phyloP scores from a whole-genome alignment of 2,113 vertebrate genomes.

The Salvelinus alpinus region DNA sequence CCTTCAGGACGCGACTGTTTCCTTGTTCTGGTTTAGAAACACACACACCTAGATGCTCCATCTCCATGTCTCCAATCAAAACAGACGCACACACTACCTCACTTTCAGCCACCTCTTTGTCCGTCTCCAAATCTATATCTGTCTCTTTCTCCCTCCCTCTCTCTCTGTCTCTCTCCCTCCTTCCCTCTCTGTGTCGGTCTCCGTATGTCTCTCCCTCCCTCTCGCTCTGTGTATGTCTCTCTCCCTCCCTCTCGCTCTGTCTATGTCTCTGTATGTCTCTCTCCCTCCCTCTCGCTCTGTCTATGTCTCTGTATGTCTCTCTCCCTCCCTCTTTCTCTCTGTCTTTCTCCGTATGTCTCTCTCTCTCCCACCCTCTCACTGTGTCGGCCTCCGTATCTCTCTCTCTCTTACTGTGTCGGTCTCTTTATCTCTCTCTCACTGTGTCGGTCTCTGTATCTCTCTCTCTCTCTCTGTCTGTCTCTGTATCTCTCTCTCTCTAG shows the following conservation, averaged over 20 bases:
- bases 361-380: neutral
- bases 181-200: neutral
- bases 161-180: neutral
- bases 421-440: neutral
- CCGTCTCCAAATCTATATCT: neutral
- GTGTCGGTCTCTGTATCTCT: neutral
- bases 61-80: constrained; percentile 56
- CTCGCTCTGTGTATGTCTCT: neutral
- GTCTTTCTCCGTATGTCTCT: neutral
- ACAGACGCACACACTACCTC: neutral
- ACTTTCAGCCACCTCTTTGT: neutral
- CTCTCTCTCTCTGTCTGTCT: neutral
- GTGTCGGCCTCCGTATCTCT: neutral
- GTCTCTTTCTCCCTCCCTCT: neutral
- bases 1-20: constrained; percentile 57
- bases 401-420: neutral
- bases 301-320: no score
- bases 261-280: neutral
- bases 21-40: constrained; percentile 59
- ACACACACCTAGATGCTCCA: constrained; percentile 61
- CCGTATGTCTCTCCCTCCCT: neutral
- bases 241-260: neutral
- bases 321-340: neutral
- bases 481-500: neutral
- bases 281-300: neutral